Conservation (phyloP, 2,113 vertebrate species). For the Caranx melampygus region DNA sequence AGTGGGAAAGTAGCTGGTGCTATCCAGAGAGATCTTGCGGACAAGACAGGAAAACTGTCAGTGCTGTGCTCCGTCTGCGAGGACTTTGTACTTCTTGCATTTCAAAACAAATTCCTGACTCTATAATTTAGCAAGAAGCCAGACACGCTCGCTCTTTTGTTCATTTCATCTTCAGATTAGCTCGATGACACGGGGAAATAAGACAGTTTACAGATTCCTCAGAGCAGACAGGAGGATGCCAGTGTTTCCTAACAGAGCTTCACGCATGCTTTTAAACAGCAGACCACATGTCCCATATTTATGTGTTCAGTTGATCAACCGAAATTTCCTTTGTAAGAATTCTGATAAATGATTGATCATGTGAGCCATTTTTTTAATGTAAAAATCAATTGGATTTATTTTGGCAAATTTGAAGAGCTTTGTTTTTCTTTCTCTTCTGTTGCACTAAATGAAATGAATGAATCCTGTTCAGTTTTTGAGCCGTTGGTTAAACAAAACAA, state of each 20-base stretch:
- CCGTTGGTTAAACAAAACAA: not conserved
- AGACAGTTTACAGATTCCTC: not conserved
- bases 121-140: conserved; percentile 7
- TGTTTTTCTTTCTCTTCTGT: not conserved
- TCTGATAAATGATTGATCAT: not conserved
- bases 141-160: conserved; percentile 4
- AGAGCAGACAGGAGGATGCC: not conserved
- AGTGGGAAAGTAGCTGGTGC: not conserved
- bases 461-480: not conserved
- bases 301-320: not conserved
- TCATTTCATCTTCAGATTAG: conserved; percentile 13
- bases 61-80: conserved; percentile 21
- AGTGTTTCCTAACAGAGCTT: not conserved
- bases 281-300: not conserved
- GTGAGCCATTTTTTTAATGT: not conserved
- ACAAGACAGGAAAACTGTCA: conserved; percentile 13
- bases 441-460: not conserved
- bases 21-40: conserved; percentile 18
- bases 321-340: not conserved
- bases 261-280: not conserved
- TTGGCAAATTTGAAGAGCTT: not conserved
- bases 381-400: not conserved
- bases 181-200: not conserved
- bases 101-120: conserved; percentile 18
- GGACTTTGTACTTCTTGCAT: conserved; percentile 6